These are phyloP conservation scores for Rhagium mordax DNA, from an alignment of 2,888 invertebrate genomes.

Conservation along the genomic window DNA sequence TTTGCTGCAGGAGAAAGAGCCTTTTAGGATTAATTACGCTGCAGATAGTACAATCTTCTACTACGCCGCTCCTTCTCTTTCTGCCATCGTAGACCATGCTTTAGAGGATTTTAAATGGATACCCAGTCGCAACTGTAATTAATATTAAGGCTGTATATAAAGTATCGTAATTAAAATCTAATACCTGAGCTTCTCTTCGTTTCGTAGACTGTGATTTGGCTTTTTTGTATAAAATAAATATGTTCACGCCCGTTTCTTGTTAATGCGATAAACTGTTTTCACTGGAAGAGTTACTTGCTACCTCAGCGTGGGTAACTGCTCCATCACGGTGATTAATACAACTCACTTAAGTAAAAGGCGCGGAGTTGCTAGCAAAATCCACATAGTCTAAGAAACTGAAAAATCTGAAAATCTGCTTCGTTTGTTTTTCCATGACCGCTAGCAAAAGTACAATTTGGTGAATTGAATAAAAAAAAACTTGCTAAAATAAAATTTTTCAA, in stretches of 20 bases:
- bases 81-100: slow-evolving; percentile 7
- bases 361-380: too few species aligned
- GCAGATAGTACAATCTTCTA: too few species aligned
- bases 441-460: too few species aligned
- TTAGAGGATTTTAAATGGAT: slow-evolving; percentile 17
- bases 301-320: slow-evolving; percentile 8
- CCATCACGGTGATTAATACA: not conserved
- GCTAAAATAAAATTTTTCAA: too few species aligned
- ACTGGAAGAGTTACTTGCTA: slow-evolving; percentile 16
- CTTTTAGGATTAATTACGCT: too few species aligned
- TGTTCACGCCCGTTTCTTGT: slow-evolving; percentile 25
- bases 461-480: too few species aligned
- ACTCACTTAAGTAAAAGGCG: not conserved
- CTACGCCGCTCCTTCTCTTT: not conserved
- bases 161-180: slow-evolving; percentile 34
- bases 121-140: slow-evolving; percentile 23
- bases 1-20: too few species aligned
- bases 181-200: slow-evolving; percentile 14
- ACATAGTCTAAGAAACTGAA: too few species aligned
- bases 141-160: slow-evolving; percentile 18
- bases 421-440: too few species aligned
- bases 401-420: too few species aligned
- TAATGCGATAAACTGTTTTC: slow-evolving; percentile 21
- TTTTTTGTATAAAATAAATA: slow-evolving; percentile 1
- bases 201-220: slow-evolving; percentile 20